Evolutionary conservation across 2,888 invertebrate species (phyloP), one percentile per base, ranked within the genome.

Genomic region (Diloba caeruleocephala): DNA sequence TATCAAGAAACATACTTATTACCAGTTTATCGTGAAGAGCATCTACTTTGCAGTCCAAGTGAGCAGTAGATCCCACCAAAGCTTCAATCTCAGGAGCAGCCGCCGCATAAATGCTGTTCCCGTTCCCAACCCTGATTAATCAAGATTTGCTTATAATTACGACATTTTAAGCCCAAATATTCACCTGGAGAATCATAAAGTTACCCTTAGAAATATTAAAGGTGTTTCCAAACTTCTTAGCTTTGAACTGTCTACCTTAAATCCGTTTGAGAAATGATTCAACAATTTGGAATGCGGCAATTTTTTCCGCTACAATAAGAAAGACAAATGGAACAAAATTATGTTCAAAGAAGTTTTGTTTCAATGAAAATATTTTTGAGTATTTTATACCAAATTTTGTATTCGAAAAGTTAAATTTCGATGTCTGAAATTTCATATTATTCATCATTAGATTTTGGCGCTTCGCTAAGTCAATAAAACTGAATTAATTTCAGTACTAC

Each of bases 11-110:
- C 78, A 84, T 81, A 81, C 76, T 81, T 80, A 83, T 89, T 89
- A 93, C 93, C 90, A 93, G 80, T 88, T 93, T 93, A 82, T 93
- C 93, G 58, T 93, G 93, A 5, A 93, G 81, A 0, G 92, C 91
- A 50, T 92, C 92, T 21, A 92, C 93, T 76, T 93, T 93, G 80
- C 93, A 92, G 81, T 93, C 93, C 48, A 92, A 78, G 34, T 92
- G 88, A 0, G 92, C 90, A 0, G 92, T 91, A 39, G 93, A 90
- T 0, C 92, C 93, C 1, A 92, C 92, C 31, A 92, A 67, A 0
- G 92, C 92, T 63, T 92, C 92, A 14, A 92, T 86, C 58, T 92
- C 93, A 0, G 92, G 87, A 0, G 89, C 88, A 0, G 89, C 89
- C 0, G 91, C 93, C 12, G 91, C 91, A 63, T 92, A 92, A 57